A percentile compares a stretch with the other conserved stretches of the same genome.
phyloP scores from a whole-genome alignment of 2,113 vertebrate genomes.

The Girardinichthys multiradiatus region DNA sequence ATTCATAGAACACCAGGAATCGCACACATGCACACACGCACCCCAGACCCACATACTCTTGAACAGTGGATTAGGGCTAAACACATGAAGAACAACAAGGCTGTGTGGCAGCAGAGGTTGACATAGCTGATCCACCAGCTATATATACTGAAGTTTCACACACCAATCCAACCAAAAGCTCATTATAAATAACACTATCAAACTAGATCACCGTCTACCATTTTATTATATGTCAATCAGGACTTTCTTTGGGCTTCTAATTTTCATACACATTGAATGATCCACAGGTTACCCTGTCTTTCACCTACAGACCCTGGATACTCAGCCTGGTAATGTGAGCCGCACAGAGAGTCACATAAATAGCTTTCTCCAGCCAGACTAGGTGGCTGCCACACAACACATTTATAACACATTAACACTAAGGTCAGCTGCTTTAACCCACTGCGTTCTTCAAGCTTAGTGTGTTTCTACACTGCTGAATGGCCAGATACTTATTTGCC shows the following conservation, averaged over 20 bases:
- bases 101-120: constrained; percentile 28
- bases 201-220: constrained; percentile 13
- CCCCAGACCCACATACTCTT: constrained; percentile 33
- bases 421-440: constrained; percentile 28
- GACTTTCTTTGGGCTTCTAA: constrained; percentile 10
- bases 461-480: background rate
- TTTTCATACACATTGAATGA: constrained; percentile 23
- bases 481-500: background rate
- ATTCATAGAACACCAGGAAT: constrained; percentile 53
- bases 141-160: constrained; percentile 24
- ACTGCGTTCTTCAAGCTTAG: constrained; percentile 8
- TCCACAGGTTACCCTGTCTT: constrained; percentile 25
- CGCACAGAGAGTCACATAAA: constrained; percentile 58
- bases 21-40: constrained; percentile 31
- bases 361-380: constrained; percentile 62
- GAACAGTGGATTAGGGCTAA: constrained; percentile 48
- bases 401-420: constrained; percentile 58
- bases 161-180: constrained; percentile 35
- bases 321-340: constrained; percentile 54
- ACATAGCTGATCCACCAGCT: constrained; percentile 33
- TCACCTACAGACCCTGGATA: constrained; percentile 46
- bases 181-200: background rate
- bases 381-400: constrained; percentile 54
- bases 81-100: constrained; percentile 42
- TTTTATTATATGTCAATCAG: constrained; percentile 2